A percentile compares a stretch with the other conserved stretches of the same genome.
Conservation (phyloP, 2,113 vertebrate genomes). For the Cnemophilus loriae region DNA sequence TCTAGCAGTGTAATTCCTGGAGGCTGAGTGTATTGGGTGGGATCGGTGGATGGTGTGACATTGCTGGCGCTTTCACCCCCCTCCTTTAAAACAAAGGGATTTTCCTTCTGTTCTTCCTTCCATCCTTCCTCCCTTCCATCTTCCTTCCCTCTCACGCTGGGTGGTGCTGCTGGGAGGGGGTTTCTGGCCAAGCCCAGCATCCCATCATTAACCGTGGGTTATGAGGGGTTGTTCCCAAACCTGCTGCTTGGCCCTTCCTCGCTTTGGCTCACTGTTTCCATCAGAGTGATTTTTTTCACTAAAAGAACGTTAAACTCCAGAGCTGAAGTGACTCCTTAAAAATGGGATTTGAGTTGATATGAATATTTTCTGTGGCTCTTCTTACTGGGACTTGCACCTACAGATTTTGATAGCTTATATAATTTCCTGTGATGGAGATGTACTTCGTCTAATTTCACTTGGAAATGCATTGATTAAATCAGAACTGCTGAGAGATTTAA, state of each 20-base stretch:
- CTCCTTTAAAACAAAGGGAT: neutral
- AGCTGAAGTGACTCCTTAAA: neutral
- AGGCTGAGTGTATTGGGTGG: neutral
- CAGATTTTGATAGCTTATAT: conserved; percentile 46
- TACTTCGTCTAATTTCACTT: conserved; percentile 64
- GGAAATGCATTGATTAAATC: conserved; percentile 64
- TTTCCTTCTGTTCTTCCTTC: neutral
- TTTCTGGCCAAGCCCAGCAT: neutral
- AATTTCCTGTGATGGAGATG: conserved; percentile 51
- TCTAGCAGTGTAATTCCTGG: neutral
- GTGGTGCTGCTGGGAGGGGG: neutral
- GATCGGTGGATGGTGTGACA: neutral
- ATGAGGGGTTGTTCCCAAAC: accelerated
- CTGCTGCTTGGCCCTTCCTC: neutral
- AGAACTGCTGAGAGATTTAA: conserved; percentile 58
- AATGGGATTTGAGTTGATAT: neutral
- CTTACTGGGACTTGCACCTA: conserved; percentile 2
- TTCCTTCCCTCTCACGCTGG: neutral
- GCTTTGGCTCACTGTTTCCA: neutral
- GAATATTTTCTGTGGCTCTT: conserved; percentile 28
- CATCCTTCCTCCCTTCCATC: neutral
- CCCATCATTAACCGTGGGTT: accelerated
- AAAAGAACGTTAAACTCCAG: neutral
- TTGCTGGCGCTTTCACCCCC: accelerated
- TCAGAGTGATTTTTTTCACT: neutral